These are phyloP conservation scores for Melanogrammus aeglefinus DNA, from an alignment of 2,797 vertebrate genomes.

Conservation along the genomic window DNA sequence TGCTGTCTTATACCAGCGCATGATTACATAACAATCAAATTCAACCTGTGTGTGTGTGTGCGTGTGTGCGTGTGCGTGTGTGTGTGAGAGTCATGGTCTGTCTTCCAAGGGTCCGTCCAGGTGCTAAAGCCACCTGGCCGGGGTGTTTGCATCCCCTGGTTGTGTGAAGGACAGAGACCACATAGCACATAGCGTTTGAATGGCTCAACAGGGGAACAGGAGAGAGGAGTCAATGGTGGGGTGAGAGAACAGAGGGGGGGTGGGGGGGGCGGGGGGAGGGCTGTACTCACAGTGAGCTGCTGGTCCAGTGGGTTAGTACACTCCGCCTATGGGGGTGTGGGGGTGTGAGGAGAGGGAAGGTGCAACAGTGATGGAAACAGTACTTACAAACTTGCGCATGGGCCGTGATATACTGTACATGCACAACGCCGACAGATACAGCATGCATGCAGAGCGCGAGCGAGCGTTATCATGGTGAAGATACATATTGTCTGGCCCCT, in stretches of 20 bases:
- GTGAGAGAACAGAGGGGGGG: conserved; percentile 19
- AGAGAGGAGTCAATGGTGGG: not conserved
- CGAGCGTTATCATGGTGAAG: conserved; percentile 40
- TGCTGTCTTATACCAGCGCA: not conserved
- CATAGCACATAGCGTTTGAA: conserved; percentile 1
- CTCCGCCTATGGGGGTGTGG: conserved; percentile 78
- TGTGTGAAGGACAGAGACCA: not conserved
- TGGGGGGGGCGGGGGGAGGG: conserved; percentile 42
- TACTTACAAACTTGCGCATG: conserved; percentile 55
- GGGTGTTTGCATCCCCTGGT: not conserved
- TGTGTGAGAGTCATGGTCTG: too few species aligned
- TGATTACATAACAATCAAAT: not conserved
- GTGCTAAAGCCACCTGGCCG: not conserved
- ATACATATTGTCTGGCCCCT: not conserved
- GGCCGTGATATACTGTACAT: conserved; percentile 51
- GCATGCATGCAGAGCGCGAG: conserved; percentile 48
- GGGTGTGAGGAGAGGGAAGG: conserved; percentile 43
- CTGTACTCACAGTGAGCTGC: conserved; percentile 92
- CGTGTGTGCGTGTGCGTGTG: too few species aligned
- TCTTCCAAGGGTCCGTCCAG: too few species aligned
- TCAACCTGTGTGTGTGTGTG: too few species aligned
- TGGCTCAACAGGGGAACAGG: not conserved
- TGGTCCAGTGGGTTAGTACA: conserved; percentile 89
- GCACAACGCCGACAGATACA: conserved; percentile 27
- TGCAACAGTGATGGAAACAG: conserved; percentile 62